Base-by-base conservation (phyloP, 1,140 invertebrate species). In the Papilio machaon region DNA sequence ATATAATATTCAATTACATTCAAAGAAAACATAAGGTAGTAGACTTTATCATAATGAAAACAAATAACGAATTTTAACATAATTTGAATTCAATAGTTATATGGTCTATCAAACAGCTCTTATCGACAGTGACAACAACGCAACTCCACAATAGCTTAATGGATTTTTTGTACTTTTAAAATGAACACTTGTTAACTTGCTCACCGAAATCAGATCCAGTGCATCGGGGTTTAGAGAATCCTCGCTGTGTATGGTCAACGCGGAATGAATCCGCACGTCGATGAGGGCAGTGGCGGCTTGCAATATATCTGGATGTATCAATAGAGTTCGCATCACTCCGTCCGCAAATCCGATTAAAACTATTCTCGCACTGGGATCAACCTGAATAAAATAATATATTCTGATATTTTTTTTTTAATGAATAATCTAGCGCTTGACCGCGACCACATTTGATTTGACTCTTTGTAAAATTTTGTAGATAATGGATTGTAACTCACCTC, bases 301-400 rank as follows among this genome's bases (percentile, higher is more conserved):
- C 7, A 94, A 64, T 9, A 87, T 82, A 23, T 92, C 91, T 0
- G 93, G 91, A 78, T 94, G 89, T 6, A 94, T 64, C 2, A 92
- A 76, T 8, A 94, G 79, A 0, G 86, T 91, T 2, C 92, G 86
- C 90, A 82, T 97, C 76, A 97, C 95, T 38, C 98, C 98, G 91
- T 97, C 97, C 17, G 93, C 93, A 84, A 98, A 98, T 11, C 96
- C 97, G 10, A 96, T 95, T 8, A 97, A 89, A 10, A 97, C 84
- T 30, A 96, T 95, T n/a, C 95, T 95, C 17, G 96, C 97, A 4
- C 93, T 91, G 17, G 77, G 80, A 76, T 96, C 95, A 13, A 96
- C 89, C 94, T 95, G 87, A 49, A 67, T 58, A 54, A 78, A 13
- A 58, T 73, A 81, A 58, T 38, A 17, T 60, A 70, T 58, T 46